Base-by-base conservation (phyloP, 2,888 invertebrate genomes). In the Pyrrhia umbra region DNA sequence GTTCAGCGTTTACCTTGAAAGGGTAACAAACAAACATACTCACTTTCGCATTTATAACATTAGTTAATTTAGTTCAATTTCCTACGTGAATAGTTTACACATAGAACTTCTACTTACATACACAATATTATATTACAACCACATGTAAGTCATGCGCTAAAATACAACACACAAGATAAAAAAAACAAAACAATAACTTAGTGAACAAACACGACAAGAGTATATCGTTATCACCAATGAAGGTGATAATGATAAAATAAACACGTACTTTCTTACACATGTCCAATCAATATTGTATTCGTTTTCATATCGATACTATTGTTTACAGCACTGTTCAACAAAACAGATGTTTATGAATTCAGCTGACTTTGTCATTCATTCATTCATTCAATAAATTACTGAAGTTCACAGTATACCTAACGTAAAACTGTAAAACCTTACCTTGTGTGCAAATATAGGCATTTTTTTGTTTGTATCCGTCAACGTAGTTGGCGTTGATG, bases 391-490 rank as follows among this genome's bases (percentile, higher is more conserved):
- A 5, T n/a, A 34, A 3, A 34, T n/a, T 1, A 27, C 1, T 27
- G n/a, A n/a, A 27, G 10, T 27, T 10, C 3, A 30, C 30, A 30
- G 13, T 30, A 30, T 2, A 13, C 30, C 2, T 30, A 30, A 27
- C 2, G 10, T 1, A 2, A 30, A 0, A 13, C 8, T 15, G 10
- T 3, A 2, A 9, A n/a, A 16, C 4, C 84, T 88, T 82, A 98
- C 98, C 99, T 96, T 99, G 99, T 81, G 99, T 99, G 86, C 98
- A 99, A 87, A 99, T 99, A 94, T 98, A 99, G 57, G 99, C 99
- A 94, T 98, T 98, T 90, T 98, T 98, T 94, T 99, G 99, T 91
- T 98, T 98, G 94, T 99, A 99, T 16, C 99, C 99, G 94, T 99
- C 99, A 56, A 99, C 99, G 92, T 97, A 99, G 95, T 99, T 99